Evolutionary conservation across 2,797 vertebrate genomes (phyloP).

Genomic region (Smutsia temminckii): DNA sequence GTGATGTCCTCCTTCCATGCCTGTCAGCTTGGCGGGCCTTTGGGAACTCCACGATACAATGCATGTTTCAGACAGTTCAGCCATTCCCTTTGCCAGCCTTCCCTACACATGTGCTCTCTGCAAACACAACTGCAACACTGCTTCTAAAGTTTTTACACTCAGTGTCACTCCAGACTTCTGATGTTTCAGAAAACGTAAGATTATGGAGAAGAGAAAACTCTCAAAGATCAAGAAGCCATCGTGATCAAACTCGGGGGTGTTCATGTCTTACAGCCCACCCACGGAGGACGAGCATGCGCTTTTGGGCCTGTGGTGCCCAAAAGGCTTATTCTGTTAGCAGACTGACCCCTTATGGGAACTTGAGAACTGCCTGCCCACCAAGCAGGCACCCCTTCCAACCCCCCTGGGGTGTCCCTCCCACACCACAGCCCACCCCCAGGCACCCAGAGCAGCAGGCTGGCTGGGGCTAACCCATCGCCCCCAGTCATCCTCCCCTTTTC

Average conservation of each 20-base stretch:
- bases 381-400: background rate
- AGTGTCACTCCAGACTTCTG: background rate
- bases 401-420: background rate
- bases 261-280: background rate
- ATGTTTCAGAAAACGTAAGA: background rate
- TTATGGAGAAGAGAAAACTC: background rate
- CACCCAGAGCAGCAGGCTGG: background rate
- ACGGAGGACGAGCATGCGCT: background rate
- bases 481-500: background rate
- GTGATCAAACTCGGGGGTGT: no score
- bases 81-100: background rate
- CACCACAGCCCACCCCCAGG: fast-evolving
- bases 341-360: fast-evolving
- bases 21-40: fast-evolving
- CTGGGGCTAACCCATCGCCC: background rate
- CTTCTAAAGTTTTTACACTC: background rate
- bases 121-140: background rate
- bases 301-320: fast-evolving
- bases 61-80: background rate
- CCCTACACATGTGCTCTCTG: fast-evolving
- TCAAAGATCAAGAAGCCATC: no score
- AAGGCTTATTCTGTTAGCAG: background rate
- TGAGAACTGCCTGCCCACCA: background rate
- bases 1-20: background rate
- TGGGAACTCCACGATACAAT: fast-evolving